These are phyloP conservation scores for Acomys russatus DNA, from an alignment of 2,797 vertebrate species.

Conservation along the genomic window DNA sequence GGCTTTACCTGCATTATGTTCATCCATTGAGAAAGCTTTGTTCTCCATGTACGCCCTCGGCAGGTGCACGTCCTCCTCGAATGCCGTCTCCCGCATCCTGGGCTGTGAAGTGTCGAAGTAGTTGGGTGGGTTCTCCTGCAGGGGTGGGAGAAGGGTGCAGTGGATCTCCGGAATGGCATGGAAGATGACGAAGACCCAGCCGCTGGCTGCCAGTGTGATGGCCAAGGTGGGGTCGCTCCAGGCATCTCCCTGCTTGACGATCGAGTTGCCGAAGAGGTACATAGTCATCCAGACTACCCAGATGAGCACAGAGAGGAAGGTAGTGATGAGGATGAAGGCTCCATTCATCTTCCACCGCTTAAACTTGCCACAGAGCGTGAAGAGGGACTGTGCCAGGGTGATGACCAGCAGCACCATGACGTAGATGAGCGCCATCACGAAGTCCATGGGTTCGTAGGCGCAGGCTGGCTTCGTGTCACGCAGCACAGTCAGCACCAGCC, in stretches of 20 bases:
- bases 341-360: slow-evolving; percentile 95
- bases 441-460: slow-evolving; percentile 96
- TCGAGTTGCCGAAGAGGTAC: slow-evolving; percentile 95
- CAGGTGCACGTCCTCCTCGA: slow-evolving; percentile 97
- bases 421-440: slow-evolving; percentile 95
- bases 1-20: slow-evolving; percentile 93
- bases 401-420: slow-evolving; percentile 94
- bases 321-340: slow-evolving; percentile 93
- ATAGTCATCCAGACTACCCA: slow-evolving; percentile 98
- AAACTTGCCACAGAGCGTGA: slow-evolving; percentile 95
- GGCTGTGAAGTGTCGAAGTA: slow-evolving; percentile 98
- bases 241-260: slow-evolving; percentile 91
- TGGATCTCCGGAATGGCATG: slow-evolving; percentile 97
- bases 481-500: slow-evolving; percentile 97
- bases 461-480: slow-evolving; percentile 94
- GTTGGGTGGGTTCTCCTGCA: slow-evolving; percentile 95
- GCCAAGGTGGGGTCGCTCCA: slow-evolving; percentile 96
- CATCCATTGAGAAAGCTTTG: slow-evolving; percentile 97
- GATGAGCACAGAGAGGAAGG: slow-evolving; percentile 94
- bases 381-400: slow-evolving; percentile 91
- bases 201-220: slow-evolving; percentile 95
- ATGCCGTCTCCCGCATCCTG: slow-evolving; percentile 96
- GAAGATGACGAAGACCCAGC: slow-evolving; percentile 97
- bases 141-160: slow-evolving; percentile 93
- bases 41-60: slow-evolving; percentile 98